Percentiles rank a stretch among this genome's conserved stretches.
Evolutionary conservation across 2,888 invertebrate species (phyloP).

Genomic region (Cryptus armator): DNA sequence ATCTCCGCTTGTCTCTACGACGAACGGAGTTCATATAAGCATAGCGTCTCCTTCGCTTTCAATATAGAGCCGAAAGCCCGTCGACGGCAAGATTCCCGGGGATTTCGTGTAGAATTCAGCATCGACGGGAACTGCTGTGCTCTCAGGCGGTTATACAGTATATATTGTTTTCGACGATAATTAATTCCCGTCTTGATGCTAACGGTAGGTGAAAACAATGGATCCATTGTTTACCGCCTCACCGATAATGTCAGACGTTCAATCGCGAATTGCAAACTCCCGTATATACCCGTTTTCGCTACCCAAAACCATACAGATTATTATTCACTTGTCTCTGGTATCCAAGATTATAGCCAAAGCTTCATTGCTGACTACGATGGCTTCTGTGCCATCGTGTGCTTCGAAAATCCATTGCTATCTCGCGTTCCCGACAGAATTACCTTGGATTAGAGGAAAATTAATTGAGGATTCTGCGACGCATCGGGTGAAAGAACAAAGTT

Average conservation of each 20-base stretch:
- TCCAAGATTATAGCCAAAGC: background rate
- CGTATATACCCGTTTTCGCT: slow-evolving; percentile 2
- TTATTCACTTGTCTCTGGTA: background rate
- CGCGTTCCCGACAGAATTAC: background rate
- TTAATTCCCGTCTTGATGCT: slow-evolving; percentile 59
- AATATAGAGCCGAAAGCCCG: slow-evolving; percentile 5
- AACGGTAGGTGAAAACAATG: slow-evolving; percentile 35
- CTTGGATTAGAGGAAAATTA: slow-evolving; percentile 38
- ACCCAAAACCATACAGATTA: slow-evolving; percentile 13
- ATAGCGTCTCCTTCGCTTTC: slow-evolving; percentile 14
- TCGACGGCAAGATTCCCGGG: slow-evolving; percentile 4
- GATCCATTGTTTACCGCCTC: slow-evolving; percentile 53
- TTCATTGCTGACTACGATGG: background rate
- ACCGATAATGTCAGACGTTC: slow-evolving; percentile 49
- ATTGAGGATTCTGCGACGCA: slow-evolving; percentile 35
- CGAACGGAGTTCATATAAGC: background rate
- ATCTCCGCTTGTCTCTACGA: background rate
- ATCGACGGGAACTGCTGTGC: background rate
- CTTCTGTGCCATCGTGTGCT: background rate
- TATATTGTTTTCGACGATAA: slow-evolving; percentile 63
- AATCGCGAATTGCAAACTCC: slow-evolving; percentile 14
- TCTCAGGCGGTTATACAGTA: background rate
- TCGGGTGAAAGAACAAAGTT: slow-evolving; percentile 6
- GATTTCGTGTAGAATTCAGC: slow-evolving; percentile 1
- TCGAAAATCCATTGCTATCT: no score